Percentiles rank a stretch among this genome's conserved stretches.
Conservation (phyloP, 2,113 vertebrate genomes). For the Callipepla californica region DNA sequence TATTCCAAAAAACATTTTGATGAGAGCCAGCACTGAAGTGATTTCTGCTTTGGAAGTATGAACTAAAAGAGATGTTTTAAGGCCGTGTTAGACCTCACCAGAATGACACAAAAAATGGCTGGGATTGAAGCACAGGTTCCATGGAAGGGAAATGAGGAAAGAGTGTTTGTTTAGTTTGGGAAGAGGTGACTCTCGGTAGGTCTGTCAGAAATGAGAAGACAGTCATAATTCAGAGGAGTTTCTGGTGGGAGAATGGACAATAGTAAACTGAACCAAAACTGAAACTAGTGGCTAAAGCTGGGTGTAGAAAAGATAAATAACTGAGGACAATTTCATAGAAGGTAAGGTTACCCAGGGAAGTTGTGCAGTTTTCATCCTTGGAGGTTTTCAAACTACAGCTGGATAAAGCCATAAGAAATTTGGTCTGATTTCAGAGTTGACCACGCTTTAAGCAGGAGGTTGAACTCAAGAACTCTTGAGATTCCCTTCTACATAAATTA, state of each 20-base stretch:
- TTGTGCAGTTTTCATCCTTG: neutral
- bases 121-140: neutral
- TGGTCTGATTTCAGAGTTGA: neutral
- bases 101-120: neutral
- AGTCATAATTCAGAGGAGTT: neutral
- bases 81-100: neutral
- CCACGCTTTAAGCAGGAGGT: neutral
- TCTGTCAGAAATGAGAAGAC: neutral
- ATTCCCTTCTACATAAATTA: neutral
- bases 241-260: neutral
- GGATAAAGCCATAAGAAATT: neutral
- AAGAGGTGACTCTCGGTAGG: neutral
- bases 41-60: neutral
- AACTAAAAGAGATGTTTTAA: neutral
- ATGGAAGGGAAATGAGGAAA: neutral
- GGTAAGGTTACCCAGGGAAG: neutral
- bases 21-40: neutral
- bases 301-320: rapidly evolving
- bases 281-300: neutral
- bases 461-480: neutral
- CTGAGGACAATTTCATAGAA: rapidly evolving
- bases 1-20: neutral
- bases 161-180: neutral
- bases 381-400: neutral
- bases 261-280: neutral